Base-by-base conservation (phyloP, 2,113 vertebrate genomes). In the Forbesichthys agassizii region DNA sequence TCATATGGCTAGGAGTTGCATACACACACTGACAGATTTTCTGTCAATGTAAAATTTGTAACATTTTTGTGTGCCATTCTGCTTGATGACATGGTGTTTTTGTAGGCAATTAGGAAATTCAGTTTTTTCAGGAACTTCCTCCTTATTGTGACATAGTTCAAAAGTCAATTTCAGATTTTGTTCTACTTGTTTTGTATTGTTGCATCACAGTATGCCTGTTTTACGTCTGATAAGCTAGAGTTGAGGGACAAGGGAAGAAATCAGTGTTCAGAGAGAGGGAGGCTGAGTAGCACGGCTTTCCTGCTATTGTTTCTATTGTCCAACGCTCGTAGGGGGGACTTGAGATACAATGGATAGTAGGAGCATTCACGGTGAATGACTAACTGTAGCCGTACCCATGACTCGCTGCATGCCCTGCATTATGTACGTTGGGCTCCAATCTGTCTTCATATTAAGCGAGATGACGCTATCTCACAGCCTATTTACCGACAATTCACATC, bases 261-360 rank as follows among this genome's bases (percentile, higher is more conserved):
- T 67, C 11, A 14, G 36, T 59, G 55, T 68, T 59, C 49, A 47
- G 46, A 59, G 47, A 56, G 46, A 33, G 47, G 51, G 49, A 69
- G 61, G 58, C 63, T 80, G 61, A 77, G 84, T 75, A 63, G 54
- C 16, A 9, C 14, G 4, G 75, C 36, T 84, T 88, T 88, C 80
- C 80, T 74, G 75, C 66, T 64, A 85, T 91, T 88, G 81, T 89
- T 84, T 76, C 16, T 67, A 71, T 16, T 52, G 54, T 75, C 33
- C 48, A 71, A 57, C 73, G 47, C 64, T 42, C 5, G 36, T 36
- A 67, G 74, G 46, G 53, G 60, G 75, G 71, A 68, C 69, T 49
- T 33, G 42, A 69, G 61, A 49, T 71, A 87, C 75, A 85, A 82
- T 88, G 66, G 72, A 69, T 75, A 76, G 58, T 71, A 69, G 66